These are phyloP conservation scores for Pseudonaja textilis DNA, from an alignment of 2,113 vertebrate genomes.

Conservation along the genomic window DNA sequence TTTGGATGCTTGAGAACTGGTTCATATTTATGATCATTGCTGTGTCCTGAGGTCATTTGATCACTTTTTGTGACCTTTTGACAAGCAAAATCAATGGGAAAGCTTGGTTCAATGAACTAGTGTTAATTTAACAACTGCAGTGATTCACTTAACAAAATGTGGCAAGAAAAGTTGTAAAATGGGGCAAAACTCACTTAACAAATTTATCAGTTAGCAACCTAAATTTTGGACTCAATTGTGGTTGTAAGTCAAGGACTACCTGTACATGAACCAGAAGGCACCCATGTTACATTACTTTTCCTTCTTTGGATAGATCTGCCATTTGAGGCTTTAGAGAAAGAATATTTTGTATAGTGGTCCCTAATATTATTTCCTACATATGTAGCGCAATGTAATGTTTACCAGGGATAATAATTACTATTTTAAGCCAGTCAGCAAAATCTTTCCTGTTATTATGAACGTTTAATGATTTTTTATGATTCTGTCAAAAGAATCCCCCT, in stretches of 20 bases:
- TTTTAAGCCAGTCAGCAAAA: background rate
- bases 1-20: background rate
- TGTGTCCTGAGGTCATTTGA: background rate
- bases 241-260: background rate
- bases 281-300: background rate
- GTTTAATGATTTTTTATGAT: background rate
- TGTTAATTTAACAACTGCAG: background rate
- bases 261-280: background rate
- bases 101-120: background rate
- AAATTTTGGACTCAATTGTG: background rate
- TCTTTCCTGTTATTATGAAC: background rate
- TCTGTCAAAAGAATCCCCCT: background rate
- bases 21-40: background rate
- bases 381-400: background rate
- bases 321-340: background rate
- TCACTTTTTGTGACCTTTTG: background rate
- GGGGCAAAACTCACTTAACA: background rate
- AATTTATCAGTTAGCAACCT: background rate
- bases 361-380: background rate
- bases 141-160: background rate
- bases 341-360: background rate
- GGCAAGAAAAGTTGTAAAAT: background rate
- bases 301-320: background rate
- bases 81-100: background rate
- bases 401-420: background rate